These are phyloP conservation scores for Lepidochitona cinerea DNA, from an alignment of 2,888 invertebrate species.

Conservation along the genomic window DNA sequence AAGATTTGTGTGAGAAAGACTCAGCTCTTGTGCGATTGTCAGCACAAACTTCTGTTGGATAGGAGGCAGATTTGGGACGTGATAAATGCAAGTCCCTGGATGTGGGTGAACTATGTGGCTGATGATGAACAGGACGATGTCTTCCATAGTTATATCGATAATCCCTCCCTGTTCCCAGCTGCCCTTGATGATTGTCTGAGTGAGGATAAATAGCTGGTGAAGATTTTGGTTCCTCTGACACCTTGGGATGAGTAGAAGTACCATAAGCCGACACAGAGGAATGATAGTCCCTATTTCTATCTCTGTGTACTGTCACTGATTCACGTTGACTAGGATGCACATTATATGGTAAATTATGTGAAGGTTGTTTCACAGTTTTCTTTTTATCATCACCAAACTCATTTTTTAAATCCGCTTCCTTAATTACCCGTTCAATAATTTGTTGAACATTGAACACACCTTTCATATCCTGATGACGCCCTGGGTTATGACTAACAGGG, in stretches of 20 bases:
- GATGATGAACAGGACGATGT: background rate
- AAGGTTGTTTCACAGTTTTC: too few relatives aligned
- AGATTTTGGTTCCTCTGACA: background rate
- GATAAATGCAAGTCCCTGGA: background rate
- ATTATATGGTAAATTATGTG: background rate
- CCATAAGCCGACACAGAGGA: background rate
- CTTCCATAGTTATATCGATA: background rate
- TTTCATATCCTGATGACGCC: background rate
- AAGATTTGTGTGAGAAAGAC: background rate
- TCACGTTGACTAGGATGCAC: background rate
- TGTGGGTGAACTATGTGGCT: background rate
- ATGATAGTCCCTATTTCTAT: background rate
- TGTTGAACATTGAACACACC: constrained; percentile 48
- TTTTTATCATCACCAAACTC: background rate
- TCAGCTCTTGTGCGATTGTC: background rate
- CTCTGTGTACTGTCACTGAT: background rate
- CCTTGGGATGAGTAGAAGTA: background rate
- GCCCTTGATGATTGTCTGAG: background rate
- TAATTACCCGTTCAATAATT: constrained; percentile 50
- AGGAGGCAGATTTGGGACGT: background rate
- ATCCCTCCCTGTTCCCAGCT: background rate
- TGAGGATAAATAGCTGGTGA: background rate
- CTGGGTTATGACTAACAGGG: background rate
- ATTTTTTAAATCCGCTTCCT: constrained; percentile 33
- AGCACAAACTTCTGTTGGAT: background rate